Evolutionary conservation across 2,888 invertebrate species (phyloP).

Genomic region (Hemistola chrysoprasaria): DNA sequence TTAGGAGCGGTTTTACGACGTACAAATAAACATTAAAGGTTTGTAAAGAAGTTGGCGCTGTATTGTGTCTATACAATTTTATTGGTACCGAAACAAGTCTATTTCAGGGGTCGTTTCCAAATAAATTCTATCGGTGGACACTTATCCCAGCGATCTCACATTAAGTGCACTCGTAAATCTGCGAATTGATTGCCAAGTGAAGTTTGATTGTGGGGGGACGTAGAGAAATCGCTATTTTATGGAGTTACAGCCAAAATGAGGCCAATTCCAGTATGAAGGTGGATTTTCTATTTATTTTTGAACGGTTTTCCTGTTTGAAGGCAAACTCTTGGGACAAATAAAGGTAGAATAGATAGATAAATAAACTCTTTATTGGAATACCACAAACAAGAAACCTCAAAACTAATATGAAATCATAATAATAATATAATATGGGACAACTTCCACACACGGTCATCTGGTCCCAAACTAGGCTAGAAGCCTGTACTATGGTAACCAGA

Average conservation of each 20-base stretch:
- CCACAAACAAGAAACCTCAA: too few relatives aligned
- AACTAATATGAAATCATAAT: too few relatives aligned
- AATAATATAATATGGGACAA: too few relatives aligned
- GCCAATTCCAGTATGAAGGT: conserved; percentile 20
- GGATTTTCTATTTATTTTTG: conserved; percentile 4
- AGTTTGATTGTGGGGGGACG: conserved; percentile 43
- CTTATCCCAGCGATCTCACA: conserved; percentile 36
- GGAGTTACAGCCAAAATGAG: conserved; percentile 23
- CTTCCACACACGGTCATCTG: too few relatives aligned
- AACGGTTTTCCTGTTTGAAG: neutral
- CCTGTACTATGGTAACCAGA: too few relatives aligned
- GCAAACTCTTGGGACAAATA: neutral
- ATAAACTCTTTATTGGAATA: too few relatives aligned
- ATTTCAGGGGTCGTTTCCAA: conserved; percentile 24
- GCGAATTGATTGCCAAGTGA: conserved; percentile 42
- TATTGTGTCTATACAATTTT: conserved; percentile 25
- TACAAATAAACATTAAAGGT: conserved; percentile 22
- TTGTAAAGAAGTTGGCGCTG: conserved; percentile 20
- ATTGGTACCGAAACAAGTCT: conserved; percentile 29
- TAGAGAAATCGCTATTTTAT: conserved; percentile 26
- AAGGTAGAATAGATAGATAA: neutral
- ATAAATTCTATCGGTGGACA: conserved; percentile 38
- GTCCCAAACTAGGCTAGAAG: too few relatives aligned
- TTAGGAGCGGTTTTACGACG: conserved; percentile 17
- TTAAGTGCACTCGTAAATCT: conserved; percentile 52